Percentiles rank a stretch among this genome's conserved stretches.
phyloP scores from a whole-genome alignment of 2,113 vertebrate genomes.

The Lasiurus cinereus region DNA sequence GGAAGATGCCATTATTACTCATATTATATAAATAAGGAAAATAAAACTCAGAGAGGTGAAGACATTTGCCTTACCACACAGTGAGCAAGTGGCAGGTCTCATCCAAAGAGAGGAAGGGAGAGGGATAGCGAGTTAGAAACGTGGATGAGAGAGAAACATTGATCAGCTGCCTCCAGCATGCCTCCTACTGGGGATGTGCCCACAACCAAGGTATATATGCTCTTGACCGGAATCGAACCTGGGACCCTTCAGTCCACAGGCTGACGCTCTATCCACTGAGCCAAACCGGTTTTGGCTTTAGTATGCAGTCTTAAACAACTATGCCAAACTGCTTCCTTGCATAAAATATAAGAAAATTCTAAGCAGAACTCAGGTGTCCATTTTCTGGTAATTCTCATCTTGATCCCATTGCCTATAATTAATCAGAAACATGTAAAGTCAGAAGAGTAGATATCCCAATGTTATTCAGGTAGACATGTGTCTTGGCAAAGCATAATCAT shows the following conservation, averaged over 20 bases:
- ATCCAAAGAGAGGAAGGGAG: no score
- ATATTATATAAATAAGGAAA: neutral
- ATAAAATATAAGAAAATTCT: neutral
- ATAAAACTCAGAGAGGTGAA: conserved; percentile 2
- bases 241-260: no score
- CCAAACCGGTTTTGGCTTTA: no score
- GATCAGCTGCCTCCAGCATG: no score
- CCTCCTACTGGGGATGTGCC: no score
- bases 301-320: neutral
- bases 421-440: neutral
- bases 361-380: neutral
- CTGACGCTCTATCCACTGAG: no score
- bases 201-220: no score
- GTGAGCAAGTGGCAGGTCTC: neutral
- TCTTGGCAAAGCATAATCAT: neutral
- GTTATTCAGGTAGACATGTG: neutral
- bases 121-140: no score
- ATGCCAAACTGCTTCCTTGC: neutral
- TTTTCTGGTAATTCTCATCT: conserved; percentile 1
- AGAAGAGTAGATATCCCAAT: neutral
- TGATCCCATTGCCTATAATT: neutral
- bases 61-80: neutral
- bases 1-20: neutral
- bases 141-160: no score
- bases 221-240: no score